phyloP scores from a whole-genome alignment of 1,140 invertebrate species.

The Nasonia longicornis region DNA sequence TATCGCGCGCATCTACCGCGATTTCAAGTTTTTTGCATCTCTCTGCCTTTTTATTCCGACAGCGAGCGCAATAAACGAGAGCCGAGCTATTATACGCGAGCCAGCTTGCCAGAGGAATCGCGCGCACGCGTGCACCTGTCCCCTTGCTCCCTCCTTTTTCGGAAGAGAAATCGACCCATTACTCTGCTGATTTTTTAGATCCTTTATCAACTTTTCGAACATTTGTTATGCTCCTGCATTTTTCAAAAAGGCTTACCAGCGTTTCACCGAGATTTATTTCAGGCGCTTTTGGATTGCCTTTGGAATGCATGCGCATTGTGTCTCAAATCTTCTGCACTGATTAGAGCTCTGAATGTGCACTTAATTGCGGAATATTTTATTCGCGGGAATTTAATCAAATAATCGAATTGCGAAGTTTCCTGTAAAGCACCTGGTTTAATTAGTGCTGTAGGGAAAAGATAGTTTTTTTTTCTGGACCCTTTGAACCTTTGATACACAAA shows the following conservation, averaged over 20 bases:
- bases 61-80: conserved; percentile 4
- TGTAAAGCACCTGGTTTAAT: not conserved
- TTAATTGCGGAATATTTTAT: too few relatives aligned
- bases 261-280: not conserved
- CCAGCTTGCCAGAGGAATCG: conserved; percentile 3
- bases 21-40: not conserved
- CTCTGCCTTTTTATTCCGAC: not conserved
- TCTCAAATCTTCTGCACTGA: too few relatives aligned
- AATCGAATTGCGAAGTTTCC: not conserved
- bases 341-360: too few relatives aligned
- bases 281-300: too few relatives aligned
- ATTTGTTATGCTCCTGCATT: not conserved
- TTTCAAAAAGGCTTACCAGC: not conserved
- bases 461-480: not conserved
- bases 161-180: not conserved
- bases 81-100: not conserved
- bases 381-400: too few relatives aligned
- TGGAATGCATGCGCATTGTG: too few relatives aligned
- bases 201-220: not conserved
- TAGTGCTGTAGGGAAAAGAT: not conserved
- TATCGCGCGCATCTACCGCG: not conserved
- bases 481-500: not conserved
- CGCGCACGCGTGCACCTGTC: not conserved
- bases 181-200: conserved; percentile 2
- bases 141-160: not conserved